Evolutionary conservation across 1,140 invertebrate species (phyloP), one percentile per base, ranked within the genome.

Genomic region (Pseudomyrmex cubaensis): DNA sequence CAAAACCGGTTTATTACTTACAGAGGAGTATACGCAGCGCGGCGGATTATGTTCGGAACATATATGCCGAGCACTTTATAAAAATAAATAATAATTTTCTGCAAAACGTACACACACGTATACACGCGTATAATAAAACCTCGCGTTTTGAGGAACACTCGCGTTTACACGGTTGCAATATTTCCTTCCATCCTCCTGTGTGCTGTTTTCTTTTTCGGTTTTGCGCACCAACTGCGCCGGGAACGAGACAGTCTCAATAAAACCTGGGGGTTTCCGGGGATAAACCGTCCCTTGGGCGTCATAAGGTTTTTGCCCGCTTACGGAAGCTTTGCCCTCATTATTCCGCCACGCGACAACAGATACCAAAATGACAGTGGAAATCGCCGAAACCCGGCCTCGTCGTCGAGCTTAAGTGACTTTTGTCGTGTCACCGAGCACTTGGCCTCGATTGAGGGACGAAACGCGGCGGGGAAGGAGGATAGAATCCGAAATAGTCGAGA

Each of bases 391-490:
- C 69, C 56, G 35, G 48, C 5, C 54, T 87, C 54, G 84, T 91
- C 88, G 87, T 87, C 85, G 88, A 86, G 87, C 85, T 35, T 91
- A 91, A 92, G 89, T 90, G 91, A 91, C 88, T 91, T 91, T 91
- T 92, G 89, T 89, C 91, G 90, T 90, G 87, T 91, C 89, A 91
- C 76, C 76, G 83, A 82, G 89, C 85, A 90, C 91, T 92, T 90
- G 87, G 89, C 73, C 5, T 90, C 87, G 82, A 86, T 82, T 83
- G 83, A 62, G 66, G 63, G 48, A 85, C 83, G 82, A 85, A 82
- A 35, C 35, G 35, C 35, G 35, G 35, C 87, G 70, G 73, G 20
- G 46, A 48, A 48, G 69, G 57, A 82, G 67, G 35, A 35, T 44
- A 59, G 20, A 4, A 35, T 59, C 44, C 22, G 48, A 48, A 46